Percentiles rank a stretch among this genome's conserved stretches.
These are phyloP conservation scores for Agapornis canus DNA, from an alignment of 2,797 vertebrate genomes.

Conservation along the genomic window DNA sequence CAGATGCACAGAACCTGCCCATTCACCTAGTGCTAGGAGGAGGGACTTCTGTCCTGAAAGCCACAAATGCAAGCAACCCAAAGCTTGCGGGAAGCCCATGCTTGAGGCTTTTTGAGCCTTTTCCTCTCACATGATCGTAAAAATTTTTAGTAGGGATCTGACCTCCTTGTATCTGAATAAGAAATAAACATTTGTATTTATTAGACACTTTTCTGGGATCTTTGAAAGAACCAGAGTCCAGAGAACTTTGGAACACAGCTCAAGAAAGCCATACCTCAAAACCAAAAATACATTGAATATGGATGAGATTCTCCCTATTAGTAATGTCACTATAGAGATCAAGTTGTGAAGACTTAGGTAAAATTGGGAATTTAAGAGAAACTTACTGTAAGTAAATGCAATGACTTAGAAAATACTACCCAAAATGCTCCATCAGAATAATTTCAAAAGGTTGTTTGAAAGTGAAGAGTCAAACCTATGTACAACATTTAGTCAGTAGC, in stretches of 20 bases:
- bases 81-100: background rate
- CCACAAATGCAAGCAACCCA: background rate
- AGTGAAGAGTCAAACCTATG: background rate
- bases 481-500: background rate
- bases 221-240: background rate
- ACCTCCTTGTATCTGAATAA: background rate
- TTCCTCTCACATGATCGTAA: background rate
- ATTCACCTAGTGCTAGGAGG: background rate
- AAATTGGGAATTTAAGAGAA: background rate
- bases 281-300: background rate
- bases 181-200: background rate
- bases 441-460: background rate
- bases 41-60: background rate
- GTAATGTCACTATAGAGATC: background rate
- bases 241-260: background rate
- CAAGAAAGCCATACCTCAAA: background rate
- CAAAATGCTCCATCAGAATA: background rate
- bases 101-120: conserved; percentile 13
- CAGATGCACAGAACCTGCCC: background rate
- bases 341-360: background rate
- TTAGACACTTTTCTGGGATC: background rate
- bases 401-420: background rate
- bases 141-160: background rate
- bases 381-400: fast-evolving
- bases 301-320: background rate